Evolutionary conservation across 2,888 invertebrate genomes (phyloP), one percentile per base, ranked within the genome.

Genomic region (Drosophila nr. perissopoda): DNA sequence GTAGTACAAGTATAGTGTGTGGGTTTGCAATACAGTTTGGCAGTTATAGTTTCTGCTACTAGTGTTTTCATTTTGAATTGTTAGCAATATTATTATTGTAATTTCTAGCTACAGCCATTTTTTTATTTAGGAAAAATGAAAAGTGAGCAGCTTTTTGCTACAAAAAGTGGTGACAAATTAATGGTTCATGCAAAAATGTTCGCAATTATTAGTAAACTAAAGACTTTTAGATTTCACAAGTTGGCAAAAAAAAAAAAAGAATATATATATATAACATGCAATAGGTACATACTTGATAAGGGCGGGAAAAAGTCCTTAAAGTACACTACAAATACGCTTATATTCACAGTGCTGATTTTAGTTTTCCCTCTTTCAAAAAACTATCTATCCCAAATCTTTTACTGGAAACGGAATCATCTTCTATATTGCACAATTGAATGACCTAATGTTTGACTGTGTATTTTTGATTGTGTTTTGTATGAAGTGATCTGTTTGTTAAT

Each of bases 51-150:
- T 63, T 29, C 38, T 42, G 36, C 29, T 48, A 10, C 10, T 27
- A 38, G 38, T 21, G 16, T 61, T 72, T 82, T 79, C 89, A 89
- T 71, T 89, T 91, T 88, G 89, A 90, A 87, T 87, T 90, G 89
- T 87, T 86, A 86, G 84, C 88, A 78, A 16, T 45, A 27, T 25
- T 45, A 45, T 45, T 8, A 45, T 45, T 42, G 11, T 33, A 18
- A 21, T 21, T 71, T 80, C 72, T 69, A 57, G 16, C 64, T 49
- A 71, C 71, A 57, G 38, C 27, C 63, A 53, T 64, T 60, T 57
- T 25, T 25, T 27, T 21, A 25, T 8, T 45, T 45, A 8, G 25
- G 16, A 33, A 38, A 66, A 58, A 74, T 61, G 4, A 79, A 42
- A 79, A 64, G 67, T 77, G 75, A 62, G 57, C 48, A 56, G 51